Evolutionary conservation across 2,888 invertebrate genomes (phyloP), one percentile per base, ranked within the genome.

Genomic region (Petrolisthes cinctipes): DNA sequence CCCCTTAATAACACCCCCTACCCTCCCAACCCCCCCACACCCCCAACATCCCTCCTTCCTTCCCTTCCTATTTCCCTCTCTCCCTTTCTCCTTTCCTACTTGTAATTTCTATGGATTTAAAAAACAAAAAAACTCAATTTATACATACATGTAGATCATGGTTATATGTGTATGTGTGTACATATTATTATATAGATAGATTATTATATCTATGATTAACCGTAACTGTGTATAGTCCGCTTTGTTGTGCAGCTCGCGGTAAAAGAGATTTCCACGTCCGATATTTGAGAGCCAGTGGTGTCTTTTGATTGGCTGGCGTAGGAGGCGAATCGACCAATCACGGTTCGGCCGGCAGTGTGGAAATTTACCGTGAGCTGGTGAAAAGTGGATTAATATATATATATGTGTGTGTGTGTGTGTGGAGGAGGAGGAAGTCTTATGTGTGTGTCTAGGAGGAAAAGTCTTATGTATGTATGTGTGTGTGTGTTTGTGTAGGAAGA

Each of bases 61-160:
- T 51, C 51, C 51, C 84, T 71, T 81, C 23, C 75, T 87, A 80
- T 83, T 80, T 80, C 80, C 75, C 84, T 71, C 23, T 83, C 56
- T 53, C 81, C 75, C 73, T 73, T 73, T 83, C 79, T 84, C 87
- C 80, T 83, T 84, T 81, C 83, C 83, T 86, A 81, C 81, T 56
- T 83, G 84, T 81, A 56, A 81, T 80, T 84, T 87, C 84, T 83
- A 87, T 87, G 80, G 66, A 83, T 80, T 71, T 68, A 82, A 82
- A 76, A 76, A 37, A 37, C 2, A 37, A 37, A 0, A 37, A 37
- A 37, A 37, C 37, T 37, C 61, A 76, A 86, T 85, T 85, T 85
- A 86, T 86, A 86, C 83, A 87, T 87, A 84, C 87, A 87, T 87
- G 84, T 87, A 83, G 84, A 83, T 83, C 87, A 84, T 84, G 83